phyloP scores from a whole-genome alignment of 2,797 vertebrate genomes.

The Valencia hispanica region DNA sequence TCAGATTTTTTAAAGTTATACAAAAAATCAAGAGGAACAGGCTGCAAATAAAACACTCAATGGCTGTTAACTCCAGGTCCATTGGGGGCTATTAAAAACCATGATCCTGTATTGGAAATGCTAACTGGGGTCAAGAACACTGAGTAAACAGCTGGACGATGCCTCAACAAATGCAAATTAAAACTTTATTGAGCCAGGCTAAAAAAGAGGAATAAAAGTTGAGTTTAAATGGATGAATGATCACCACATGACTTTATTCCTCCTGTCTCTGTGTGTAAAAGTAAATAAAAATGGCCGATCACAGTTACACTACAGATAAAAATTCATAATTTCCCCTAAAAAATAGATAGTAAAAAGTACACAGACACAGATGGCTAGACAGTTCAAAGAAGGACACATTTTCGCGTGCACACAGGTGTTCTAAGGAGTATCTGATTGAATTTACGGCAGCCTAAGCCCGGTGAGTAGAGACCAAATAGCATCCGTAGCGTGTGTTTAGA shows the following conservation, averaged over 20 bases:
- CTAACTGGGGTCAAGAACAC: constrained; percentile 3
- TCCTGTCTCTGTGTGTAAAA: constrained; percentile 7
- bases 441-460: constrained; percentile 63
- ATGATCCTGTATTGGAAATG: background rate
- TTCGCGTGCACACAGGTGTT: constrained; percentile 63
- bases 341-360: constrained; percentile 16
- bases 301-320: constrained; percentile 8
- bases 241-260: constrained; percentile 11
- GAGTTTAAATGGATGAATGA: background rate
- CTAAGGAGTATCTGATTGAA: constrained; percentile 67
- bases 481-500: constrained; percentile 73
- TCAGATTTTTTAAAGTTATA: background rate
- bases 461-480: constrained; percentile 69
- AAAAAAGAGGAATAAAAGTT: background rate
- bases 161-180: background rate
- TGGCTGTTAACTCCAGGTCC: background rate
- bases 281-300: constrained; percentile 16
- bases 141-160: background rate
- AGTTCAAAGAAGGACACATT: constrained; percentile 43
- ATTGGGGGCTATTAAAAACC: background rate
- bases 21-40: background rate
- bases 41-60: background rate
- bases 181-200: background rate
- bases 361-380: constrained; percentile 10
- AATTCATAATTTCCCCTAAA: constrained; percentile 18